Evolutionary conservation across 1,140 invertebrate genomes (phyloP).

Genomic region (Tachypleus tridentatus): DNA sequence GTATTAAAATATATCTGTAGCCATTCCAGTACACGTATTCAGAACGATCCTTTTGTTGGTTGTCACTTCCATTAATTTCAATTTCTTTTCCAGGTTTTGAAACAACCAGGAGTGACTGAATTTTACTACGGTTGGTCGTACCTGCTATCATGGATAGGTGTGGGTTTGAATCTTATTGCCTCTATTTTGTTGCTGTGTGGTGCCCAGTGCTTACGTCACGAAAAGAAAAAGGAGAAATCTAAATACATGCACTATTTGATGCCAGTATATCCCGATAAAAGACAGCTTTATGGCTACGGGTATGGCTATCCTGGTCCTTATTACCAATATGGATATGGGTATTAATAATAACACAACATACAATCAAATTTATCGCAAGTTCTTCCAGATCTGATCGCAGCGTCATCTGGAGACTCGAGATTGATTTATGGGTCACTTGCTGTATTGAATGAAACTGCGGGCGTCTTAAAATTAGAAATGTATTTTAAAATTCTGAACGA

Average conservation of each 20-base stretch:
- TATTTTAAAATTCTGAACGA: too few species aligned
- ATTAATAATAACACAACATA: too few species aligned
- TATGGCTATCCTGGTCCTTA: conserved; percentile 75
- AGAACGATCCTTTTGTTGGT: not conserved
- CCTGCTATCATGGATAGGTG: conserved; percentile 87
- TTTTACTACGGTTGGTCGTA: conserved; percentile 90
- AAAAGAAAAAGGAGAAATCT: conserved; percentile 81
- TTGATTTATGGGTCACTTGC: too few species aligned
- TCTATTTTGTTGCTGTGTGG: conserved; percentile 83
- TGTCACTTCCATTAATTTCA: too few species aligned
- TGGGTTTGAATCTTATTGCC: conserved; percentile 70
- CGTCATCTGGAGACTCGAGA: too few species aligned
- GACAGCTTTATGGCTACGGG: conserved; percentile 62
- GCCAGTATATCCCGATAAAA: conserved; percentile 91
- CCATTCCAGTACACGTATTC: not conserved
- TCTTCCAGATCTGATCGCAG: too few species aligned
- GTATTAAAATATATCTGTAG: too few species aligned
- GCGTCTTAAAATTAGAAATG: too few species aligned
- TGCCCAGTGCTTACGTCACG: conserved; percentile 80
- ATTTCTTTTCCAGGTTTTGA: conserved; percentile 52
- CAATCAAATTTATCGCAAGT: too few species aligned
- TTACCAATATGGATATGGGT: conserved; percentile 55
- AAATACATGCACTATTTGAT: conserved; percentile 96
- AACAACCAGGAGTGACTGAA: conserved; percentile 55
- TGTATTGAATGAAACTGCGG: too few species aligned